Evolutionary conservation across 2,888 invertebrate species (phyloP).

Genomic region (Meganola albula): DNA sequence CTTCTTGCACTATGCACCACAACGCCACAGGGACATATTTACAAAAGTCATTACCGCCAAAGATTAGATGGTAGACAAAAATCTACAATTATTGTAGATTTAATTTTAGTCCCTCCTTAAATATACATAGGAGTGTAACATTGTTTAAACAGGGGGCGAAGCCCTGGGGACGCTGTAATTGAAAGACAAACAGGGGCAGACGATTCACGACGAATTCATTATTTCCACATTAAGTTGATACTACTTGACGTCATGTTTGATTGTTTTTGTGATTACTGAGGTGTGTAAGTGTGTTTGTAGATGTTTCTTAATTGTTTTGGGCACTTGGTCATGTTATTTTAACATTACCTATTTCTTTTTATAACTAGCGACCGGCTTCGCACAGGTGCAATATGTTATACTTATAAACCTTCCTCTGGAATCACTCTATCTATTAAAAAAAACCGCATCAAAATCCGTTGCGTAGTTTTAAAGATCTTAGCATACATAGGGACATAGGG

Average conservation of each 20-base stretch:
- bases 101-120: slow-evolving; percentile 65
- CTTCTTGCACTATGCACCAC: no score
- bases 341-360: no score
- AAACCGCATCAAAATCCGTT: no score
- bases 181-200: slow-evolving; percentile 73
- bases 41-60: slow-evolving; percentile 38
- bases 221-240: slow-evolving; percentile 63
- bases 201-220: slow-evolving; percentile 71
- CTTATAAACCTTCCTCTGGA: no score
- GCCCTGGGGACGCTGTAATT: slow-evolving; percentile 61
- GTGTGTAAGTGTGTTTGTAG: slow-evolving; percentile 5
- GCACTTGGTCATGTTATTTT: no score
- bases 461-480: no score
- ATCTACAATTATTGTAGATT: no score
- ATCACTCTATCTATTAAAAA: no score
- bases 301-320: slow-evolving; percentile 1
- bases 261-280: slow-evolving; percentile 23
- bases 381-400: no score
- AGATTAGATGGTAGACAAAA: slow-evolving; percentile 50
- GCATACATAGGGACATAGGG: no score
- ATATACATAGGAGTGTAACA: slow-evolving; percentile 55
- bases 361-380: no score
- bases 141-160: slow-evolving; percentile 53
- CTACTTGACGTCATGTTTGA: slow-evolving; percentile 26
- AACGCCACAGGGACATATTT: no score